Base-by-base conservation (phyloP, 2,888 invertebrate genomes). In the Galerucella nymphaeae region DNA sequence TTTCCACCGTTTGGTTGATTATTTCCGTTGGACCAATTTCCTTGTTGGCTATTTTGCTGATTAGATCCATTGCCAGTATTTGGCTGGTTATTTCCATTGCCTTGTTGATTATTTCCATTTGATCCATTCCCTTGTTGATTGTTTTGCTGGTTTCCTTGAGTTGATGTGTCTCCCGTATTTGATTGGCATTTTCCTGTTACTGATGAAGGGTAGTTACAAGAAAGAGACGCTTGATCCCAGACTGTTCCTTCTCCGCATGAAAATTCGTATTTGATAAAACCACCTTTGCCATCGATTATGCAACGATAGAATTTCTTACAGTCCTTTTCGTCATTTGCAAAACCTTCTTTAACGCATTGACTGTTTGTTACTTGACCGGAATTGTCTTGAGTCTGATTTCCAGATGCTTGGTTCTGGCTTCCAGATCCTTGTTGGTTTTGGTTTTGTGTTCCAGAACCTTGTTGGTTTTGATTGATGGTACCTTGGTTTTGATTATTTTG, bases 271-370 rank as follows among this genome's bases (percentile, higher is more conserved):
- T 90, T 91, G 59, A 86, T 90, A 79, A 87, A 93, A 1, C 88
- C 88, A 74, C 89, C 90, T 16, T 88, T 86, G 0, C 90, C 90
- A 81, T 90, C 88, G 72, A 88, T 87, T 41, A 93, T 93, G 85
- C 94, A 94, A 76, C 94, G 89, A 83, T 93, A 93, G 87, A 94
- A 94, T 83, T 91, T 93, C 75, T 88, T 90, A 82, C 94, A 94
- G 81, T 94, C 89, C 58, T 87, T 86, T 55, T 89, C 87, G 84
- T 94, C 91, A 13, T 91, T 90, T 81, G 91, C 89, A 84, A 93
- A 95, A 64, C 94, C 94, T 84, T 93, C 92, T 76, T 87, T 84
- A n/a, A 84, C 86, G 82, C 93, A 93, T 64, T 82, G 59, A 30
- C 68, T 71, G 69, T 72, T 71, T 20, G 45, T 42, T 20, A 77